Evolutionary conservation across 2,797 vertebrate genomes (phyloP).

Genomic region (Centroberyx gerrardi): DNA sequence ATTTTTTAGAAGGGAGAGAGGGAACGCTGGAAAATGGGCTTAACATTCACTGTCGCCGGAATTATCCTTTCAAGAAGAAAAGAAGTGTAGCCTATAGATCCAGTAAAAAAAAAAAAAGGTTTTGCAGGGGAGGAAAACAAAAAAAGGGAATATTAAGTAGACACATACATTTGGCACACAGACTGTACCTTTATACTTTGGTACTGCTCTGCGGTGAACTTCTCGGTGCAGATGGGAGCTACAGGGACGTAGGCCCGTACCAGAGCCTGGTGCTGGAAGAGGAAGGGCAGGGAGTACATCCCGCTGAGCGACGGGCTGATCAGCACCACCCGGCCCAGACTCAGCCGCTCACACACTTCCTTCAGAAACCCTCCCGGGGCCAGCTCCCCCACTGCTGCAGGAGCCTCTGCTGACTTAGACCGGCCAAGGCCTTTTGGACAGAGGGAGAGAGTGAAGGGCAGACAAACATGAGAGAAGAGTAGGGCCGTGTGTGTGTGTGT

Average conservation of each 20-base stretch:
- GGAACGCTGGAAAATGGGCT: constrained; percentile 26
- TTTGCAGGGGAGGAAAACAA: neutral
- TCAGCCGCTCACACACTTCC: constrained; percentile 87
- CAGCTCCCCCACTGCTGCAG: constrained; percentile 84
- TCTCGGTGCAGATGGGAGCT: constrained; percentile 97
- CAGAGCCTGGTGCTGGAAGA: constrained; percentile 86
- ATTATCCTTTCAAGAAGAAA: constrained; percentile 32
- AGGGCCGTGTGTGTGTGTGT: too few species aligned
- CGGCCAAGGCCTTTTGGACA: constrained; percentile 87
- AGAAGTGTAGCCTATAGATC: neutral
- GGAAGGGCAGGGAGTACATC: constrained; percentile 96
- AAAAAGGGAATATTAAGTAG: constrained; percentile 20
- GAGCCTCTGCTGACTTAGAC: constrained; percentile 88
- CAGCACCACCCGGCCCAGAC: constrained; percentile 87
- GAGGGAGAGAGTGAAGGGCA: neutral
- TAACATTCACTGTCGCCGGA: constrained; percentile 46
- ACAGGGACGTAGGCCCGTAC: constrained; percentile 92
- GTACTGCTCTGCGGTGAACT: constrained; percentile 89
- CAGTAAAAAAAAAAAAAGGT: neutral
- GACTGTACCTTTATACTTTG: constrained; percentile 86
- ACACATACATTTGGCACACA: neutral
- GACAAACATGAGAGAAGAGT: neutral
- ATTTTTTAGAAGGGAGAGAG: constrained; percentile 27
- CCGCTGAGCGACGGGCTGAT: constrained; percentile 97
- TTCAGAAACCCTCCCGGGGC: constrained; percentile 89